phyloP scores from a whole-genome alignment of 2,113 vertebrate genomes.

The Chaenocephalus aceratus region DNA sequence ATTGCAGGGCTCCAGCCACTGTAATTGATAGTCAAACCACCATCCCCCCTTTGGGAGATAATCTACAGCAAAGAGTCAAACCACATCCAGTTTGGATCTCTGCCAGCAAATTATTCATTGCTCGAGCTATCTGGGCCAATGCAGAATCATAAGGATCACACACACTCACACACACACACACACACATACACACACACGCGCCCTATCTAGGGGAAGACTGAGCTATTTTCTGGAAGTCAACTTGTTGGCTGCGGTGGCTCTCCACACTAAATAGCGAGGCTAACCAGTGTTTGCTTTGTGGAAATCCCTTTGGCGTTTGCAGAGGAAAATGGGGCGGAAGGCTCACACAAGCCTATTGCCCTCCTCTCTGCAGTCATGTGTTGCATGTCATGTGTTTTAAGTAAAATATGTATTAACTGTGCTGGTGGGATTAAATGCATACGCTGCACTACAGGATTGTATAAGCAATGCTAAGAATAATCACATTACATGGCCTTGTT shows the following conservation, averaged over 20 bases:
- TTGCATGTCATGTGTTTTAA: constrained; percentile 32
- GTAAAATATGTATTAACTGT: constrained; percentile 28
- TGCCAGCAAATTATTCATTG: constrained; percentile 84
- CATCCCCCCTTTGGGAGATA: constrained; percentile 41
- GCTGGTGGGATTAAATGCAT: background rate
- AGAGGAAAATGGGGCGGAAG: constrained; percentile 71
- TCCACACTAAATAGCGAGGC: constrained; percentile 81
- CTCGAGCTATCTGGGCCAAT: constrained; percentile 79
- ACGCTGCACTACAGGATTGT: background rate
- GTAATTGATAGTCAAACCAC: constrained; percentile 76
- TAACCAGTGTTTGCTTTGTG: constrained; percentile 86
- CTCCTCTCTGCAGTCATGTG: constrained; percentile 42
- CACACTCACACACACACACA: constrained; percentile 52
- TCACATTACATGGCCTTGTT: background rate
- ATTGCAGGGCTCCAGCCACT: constrained; percentile 71
- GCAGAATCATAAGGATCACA: constrained; percentile 74
- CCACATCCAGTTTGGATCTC: constrained; percentile 71
- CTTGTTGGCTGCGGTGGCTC: constrained; percentile 79
- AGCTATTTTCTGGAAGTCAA: constrained; percentile 80
- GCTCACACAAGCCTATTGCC: constrained; percentile 60
- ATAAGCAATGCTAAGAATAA: constrained; percentile 6
- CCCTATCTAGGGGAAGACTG: constrained; percentile 41
- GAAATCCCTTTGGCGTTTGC: constrained; percentile 81
- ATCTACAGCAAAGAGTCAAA: constrained; percentile 67
- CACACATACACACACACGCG: constrained; percentile 38